phyloP scores from a whole-genome alignment of 2,113 vertebrate genomes.

The Podocnemis expansa region DNA sequence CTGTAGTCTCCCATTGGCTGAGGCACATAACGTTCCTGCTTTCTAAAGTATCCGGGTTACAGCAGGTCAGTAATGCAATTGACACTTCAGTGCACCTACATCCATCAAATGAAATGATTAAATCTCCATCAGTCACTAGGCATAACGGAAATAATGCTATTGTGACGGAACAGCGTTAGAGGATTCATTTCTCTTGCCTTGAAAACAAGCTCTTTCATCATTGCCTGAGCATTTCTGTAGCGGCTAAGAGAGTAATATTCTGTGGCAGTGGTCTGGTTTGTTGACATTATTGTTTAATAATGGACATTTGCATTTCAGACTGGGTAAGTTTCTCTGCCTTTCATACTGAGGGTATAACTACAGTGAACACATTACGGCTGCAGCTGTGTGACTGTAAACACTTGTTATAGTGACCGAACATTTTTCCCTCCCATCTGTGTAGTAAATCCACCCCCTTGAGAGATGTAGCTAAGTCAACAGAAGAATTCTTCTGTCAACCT shows the following conservation, averaged over 20 bases:
- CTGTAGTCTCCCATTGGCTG: neutral
- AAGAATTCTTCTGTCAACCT: neutral
- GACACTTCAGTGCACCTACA: neutral
- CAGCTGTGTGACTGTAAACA: neutral
- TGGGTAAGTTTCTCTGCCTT: neutral
- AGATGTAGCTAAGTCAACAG: neutral
- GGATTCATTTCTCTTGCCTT: constrained; percentile 34
- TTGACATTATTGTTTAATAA: neutral
- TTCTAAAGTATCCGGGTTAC: neutral
- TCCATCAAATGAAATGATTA: neutral
- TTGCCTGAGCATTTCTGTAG: neutral
- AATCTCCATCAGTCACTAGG: neutral
- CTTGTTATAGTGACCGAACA: neutral
- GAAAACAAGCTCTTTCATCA: neutral
- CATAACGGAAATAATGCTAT: neutral
- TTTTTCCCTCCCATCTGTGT: neutral
- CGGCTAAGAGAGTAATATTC: neutral
- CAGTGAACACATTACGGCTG: neutral
- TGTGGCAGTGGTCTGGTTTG: neutral
- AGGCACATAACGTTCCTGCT: neutral
- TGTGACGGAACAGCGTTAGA: neutral
- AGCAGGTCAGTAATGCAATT: neutral
- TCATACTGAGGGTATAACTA: neutral
- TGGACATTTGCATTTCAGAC: neutral
- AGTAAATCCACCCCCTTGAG: neutral